Evolutionary conservation across 2,113 vertebrate genomes (phyloP).

Genomic region (Chunga burmeisteri): DNA sequence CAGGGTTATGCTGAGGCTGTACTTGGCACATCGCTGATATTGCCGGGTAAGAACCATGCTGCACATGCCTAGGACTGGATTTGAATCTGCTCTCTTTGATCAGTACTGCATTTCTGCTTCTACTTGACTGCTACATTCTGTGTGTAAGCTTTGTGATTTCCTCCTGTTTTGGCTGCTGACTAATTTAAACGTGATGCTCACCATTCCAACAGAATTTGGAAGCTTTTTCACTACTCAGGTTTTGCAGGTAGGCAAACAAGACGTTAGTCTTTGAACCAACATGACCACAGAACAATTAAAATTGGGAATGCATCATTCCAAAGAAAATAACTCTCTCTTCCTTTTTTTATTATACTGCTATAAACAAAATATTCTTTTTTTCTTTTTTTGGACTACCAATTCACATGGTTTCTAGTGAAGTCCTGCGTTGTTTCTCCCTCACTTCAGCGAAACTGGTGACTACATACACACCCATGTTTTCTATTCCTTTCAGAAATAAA

Average conservation of each 20-base stretch:
- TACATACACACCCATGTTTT: not conserved
- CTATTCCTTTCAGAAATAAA: conserved; percentile 1
- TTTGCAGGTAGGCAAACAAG: not conserved
- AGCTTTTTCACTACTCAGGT: not conserved
- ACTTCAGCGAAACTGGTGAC: not conserved
- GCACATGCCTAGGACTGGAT: not conserved
- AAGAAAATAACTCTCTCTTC: not conserved
- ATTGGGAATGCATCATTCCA: not conserved
- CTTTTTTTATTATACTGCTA: not conserved
- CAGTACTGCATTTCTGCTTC: not conserved
- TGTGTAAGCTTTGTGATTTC: not conserved
- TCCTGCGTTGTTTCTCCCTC: not conserved
- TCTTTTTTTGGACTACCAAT: not conserved
- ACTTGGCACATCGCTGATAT: not conserved
- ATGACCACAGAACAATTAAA: not conserved
- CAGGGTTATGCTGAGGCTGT: not conserved
- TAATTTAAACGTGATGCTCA: not conserved
- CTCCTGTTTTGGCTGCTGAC: not conserved
- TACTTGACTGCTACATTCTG: not conserved
- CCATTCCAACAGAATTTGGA: not conserved
- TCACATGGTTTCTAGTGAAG: not conserved
- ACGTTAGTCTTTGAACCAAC: not conserved
- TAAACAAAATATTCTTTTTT: not conserved
- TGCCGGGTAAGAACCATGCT: not conserved
- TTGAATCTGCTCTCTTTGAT: not conserved